Evolutionary conservation across 2,113 vertebrate species (phyloP), one percentile per base, ranked within the genome.

Genomic region (Peucedramus taeniatus): DNA sequence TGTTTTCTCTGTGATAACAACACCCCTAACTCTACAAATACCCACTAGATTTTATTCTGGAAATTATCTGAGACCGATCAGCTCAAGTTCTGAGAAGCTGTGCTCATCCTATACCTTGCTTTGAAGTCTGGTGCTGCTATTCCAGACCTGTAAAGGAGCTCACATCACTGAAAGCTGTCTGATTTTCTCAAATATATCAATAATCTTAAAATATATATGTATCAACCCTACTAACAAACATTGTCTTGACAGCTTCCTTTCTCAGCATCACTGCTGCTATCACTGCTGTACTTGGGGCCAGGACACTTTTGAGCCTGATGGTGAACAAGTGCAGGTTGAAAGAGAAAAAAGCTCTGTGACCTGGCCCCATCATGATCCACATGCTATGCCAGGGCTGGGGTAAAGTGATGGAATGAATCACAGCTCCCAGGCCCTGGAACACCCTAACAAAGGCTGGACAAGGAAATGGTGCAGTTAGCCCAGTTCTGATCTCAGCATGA

Each of bases 401-500:
- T 75, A 86, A 93, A 51, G 10, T 2, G 23, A 40, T 37, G 71
- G 76, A 83, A 94, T 91, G 94, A 96, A 96, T 93, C 75, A 37
- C 35, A 22, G 47, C 60, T 94, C 85, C 31, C 69, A 89, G 80
- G 47, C 13, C 44, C 90, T 95, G 92, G 88, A 94, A 90, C 83
- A 78, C 56, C 75, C 79, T 81, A 65, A 83, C 7, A 33, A 94
- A 92, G 90, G 76, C 90, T 96, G 96, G 93, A 90, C 2, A 12
- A 81, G 85, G 94, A 94, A 95, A 93, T 35, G 35, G 76, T 74
- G 49, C n/a, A 83, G 76, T 90, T 78, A 92, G 93, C 92, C 94
- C 94, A 96, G 88, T 90, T 94, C 93, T 97, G 90, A 95, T 96
- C 96, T 97, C 94, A 93, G 90, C 83, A 91, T 93, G 93, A 95